A percentile compares a stretch with the other conserved stretches of the same genome.
Conservation (phyloP, 2,797 vertebrate genomes). For the Sebastes nivosus region DNA sequence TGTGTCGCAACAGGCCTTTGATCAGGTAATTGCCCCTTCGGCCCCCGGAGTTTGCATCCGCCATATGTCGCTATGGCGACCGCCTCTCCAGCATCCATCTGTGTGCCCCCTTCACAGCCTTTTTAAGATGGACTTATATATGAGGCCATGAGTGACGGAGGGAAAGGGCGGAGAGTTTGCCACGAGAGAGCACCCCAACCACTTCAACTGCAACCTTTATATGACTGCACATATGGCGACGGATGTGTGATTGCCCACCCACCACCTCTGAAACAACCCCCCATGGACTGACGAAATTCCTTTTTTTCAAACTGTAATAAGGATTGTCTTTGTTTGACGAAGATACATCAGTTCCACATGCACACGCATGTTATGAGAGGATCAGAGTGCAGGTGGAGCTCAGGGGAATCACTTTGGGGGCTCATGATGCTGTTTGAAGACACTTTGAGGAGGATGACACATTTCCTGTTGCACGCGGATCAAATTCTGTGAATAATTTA, state of each 20-base stretch:
- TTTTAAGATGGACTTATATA: constrained; percentile 63
- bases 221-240: background rate
- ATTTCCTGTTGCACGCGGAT: background rate
- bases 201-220: constrained; percentile 7
- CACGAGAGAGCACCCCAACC: background rate
- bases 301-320: background rate
- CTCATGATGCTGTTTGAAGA: background rate
- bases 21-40: constrained; percentile 84
- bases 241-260: background rate
- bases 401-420: background rate
- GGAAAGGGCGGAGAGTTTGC: constrained; percentile 2
- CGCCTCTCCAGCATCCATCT: constrained; percentile 66
- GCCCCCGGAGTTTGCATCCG: constrained; percentile 74
- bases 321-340: constrained; percentile 8
- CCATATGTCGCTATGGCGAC: constrained; percentile 81
- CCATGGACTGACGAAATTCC: background rate
- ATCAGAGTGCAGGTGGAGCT: constrained; percentile 21
- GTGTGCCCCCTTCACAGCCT: constrained; percentile 46
- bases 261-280: background rate
- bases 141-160: constrained; percentile 15
- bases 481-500: background rate
- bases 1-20: constrained; percentile 75
- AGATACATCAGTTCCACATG: background rate
- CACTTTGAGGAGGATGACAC: background rate
- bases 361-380: background rate